Percentiles rank a stretch among this genome's conserved stretches.
These are phyloP conservation scores for Hyles euphorbiae DNA, from an alignment of 1,140 invertebrate genomes.

Conservation along the genomic window DNA sequence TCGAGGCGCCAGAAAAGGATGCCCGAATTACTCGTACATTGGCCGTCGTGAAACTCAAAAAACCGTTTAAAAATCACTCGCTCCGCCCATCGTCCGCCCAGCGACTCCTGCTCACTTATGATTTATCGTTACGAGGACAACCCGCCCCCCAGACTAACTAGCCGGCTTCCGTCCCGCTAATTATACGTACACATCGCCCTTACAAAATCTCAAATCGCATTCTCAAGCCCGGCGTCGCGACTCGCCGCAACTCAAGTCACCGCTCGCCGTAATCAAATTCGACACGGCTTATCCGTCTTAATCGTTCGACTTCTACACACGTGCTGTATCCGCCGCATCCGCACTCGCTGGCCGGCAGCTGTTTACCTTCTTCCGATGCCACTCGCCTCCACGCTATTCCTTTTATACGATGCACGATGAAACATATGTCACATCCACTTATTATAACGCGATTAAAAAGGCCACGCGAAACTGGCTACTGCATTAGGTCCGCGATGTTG, in stretches of 20 bases:
- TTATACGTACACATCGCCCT: constrained; percentile 58
- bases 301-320: constrained; percentile 25
- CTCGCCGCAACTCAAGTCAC: constrained; percentile 18
- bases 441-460: no score
- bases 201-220: constrained; percentile 55
- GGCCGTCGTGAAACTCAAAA: constrained; percentile 65
- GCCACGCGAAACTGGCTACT: no score
- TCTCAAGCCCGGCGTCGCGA: constrained; percentile 38
- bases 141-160: constrained; percentile 66
- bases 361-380: neutral
- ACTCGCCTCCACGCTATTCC: neutral
- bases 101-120: constrained; percentile 66
- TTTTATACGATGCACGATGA: neutral
- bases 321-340: constrained; percentile 13
- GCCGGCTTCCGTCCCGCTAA: constrained; percentile 62
- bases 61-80: constrained; percentile 73
- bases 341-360: neutral
- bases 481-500: neutral
- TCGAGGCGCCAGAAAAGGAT: constrained; percentile 62
- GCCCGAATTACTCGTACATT: constrained; percentile 59
- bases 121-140: constrained; percentile 70
- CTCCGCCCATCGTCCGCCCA: constrained; percentile 65
- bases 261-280: constrained; percentile 30
- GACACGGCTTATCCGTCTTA: constrained; percentile 32
- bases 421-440: neutral